phyloP scores from a whole-genome alignment of 2,888 invertebrate species.

The Lasius fuliginosus region DNA sequence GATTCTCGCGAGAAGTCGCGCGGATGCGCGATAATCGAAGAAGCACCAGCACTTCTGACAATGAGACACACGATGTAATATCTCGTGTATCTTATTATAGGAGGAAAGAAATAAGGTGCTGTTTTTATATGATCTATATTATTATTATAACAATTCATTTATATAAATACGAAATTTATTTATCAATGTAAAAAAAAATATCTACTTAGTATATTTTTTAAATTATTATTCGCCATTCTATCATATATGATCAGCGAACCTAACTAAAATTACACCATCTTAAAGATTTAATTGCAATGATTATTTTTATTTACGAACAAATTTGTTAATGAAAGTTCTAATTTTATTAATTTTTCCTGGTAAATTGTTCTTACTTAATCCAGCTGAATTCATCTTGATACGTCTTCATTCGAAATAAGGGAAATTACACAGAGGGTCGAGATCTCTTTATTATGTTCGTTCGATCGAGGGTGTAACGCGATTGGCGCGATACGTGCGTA shows the following conservation, averaged over 20 bases:
- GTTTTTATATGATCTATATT: too few species aligned
- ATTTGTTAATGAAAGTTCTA: not conserved
- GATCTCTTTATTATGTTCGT: slow-evolving; percentile 50
- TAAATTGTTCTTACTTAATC: not conserved
- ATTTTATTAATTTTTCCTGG: not conserved
- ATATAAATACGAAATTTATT: slow-evolving; percentile 6
- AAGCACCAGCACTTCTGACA: not conserved
- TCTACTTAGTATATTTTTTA: not conserved
- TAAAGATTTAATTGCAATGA: not conserved
- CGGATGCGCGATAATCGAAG: slow-evolving; percentile 10
- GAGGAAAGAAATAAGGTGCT: too few species aligned
- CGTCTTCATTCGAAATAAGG: slow-evolving; percentile 1
- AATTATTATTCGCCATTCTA: not conserved
- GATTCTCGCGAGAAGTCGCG: slow-evolving; percentile 32
- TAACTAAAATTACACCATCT: not conserved
- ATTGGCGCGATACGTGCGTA: slow-evolving; percentile 47
- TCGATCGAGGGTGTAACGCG: slow-evolving; percentile 52
- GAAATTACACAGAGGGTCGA: slow-evolving; percentile 31
- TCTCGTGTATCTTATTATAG: not conserved
- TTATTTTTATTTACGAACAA: not conserved
- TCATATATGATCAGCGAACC: not conserved
- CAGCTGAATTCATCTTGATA: not conserved
- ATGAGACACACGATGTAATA: not conserved
- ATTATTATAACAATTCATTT: too few species aligned
- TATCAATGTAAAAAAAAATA: not conserved